Evolutionary conservation across 1,140 invertebrate genomes (phyloP).

Genomic region (Pristionchus pacificus): DNA sequence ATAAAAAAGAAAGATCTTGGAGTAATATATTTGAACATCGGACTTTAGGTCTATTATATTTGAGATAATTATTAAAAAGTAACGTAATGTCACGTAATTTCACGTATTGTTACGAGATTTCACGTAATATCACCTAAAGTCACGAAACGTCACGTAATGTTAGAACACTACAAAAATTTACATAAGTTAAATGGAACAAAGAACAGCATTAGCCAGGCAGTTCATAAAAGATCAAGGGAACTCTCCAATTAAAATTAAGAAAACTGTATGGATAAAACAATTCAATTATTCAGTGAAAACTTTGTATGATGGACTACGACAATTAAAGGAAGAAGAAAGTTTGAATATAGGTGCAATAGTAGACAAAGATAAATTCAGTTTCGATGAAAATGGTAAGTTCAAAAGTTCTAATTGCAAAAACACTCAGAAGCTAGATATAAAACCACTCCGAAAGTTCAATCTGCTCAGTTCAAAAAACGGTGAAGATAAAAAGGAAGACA

Average conservation of each 20-base stretch:
- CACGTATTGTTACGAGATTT: too few species aligned
- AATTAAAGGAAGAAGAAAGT: constrained; percentile 5
- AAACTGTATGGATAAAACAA: constrained; percentile 9
- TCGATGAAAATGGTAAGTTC: too few species aligned
- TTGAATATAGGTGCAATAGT: too few species aligned
- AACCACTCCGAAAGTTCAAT: too few species aligned
- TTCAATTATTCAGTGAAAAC: constrained; percentile 12
- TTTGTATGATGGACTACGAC: neutral
- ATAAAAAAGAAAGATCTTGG: constrained; percentile 30
- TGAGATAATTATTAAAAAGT: constrained; percentile 12
- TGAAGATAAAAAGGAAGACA: too few species aligned
- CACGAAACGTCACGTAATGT: too few species aligned
- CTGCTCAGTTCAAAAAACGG: too few species aligned
- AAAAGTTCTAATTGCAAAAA: too few species aligned
- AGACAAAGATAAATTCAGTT: too few species aligned
- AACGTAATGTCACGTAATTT: constrained; percentile 9
- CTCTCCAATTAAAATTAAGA: constrained; percentile 1
- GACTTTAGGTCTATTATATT: constrained; percentile 20
- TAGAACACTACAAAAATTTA: constrained; percentile 1
- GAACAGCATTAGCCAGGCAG: neutral
- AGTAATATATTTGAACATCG: constrained; percentile 33
- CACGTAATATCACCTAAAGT: too few species aligned
- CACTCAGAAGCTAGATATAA: too few species aligned
- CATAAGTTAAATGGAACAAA: constrained; percentile 8
- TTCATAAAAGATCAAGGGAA: constrained; percentile 9